These are phyloP conservation scores for Microctenopoma steveboyesi DNA, from an alignment of 2,797 vertebrate species.

Conservation along the genomic window DNA sequence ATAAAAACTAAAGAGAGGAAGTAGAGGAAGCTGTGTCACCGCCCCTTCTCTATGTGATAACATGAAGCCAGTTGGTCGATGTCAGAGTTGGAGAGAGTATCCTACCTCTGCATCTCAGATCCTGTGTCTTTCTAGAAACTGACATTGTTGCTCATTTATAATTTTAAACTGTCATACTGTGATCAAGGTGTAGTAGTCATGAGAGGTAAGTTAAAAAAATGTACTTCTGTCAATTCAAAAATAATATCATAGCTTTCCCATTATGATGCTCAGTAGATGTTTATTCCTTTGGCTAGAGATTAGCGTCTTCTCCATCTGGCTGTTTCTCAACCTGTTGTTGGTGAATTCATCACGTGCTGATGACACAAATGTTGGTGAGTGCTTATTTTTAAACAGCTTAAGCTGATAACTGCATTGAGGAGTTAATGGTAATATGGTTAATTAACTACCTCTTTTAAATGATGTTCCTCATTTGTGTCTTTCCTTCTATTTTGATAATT, in stretches of 20 bases:
- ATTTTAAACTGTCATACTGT: neutral
- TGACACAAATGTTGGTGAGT: conserved; percentile 52
- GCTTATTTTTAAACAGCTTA: too few species aligned
- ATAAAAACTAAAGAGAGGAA: conserved; percentile 42
- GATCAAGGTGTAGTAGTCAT: conserved; percentile 14
- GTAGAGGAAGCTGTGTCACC: conserved; percentile 24
- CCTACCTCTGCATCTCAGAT: neutral
- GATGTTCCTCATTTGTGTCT: too few species aligned
- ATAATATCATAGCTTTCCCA: neutral
- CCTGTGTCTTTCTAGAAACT: neutral
- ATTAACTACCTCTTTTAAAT: too few species aligned
- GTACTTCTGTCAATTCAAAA: neutral
- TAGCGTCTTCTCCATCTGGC: conserved; percentile 21
- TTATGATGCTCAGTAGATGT: neutral
- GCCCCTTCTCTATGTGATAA: conserved; percentile 12
- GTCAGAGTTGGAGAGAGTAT: neutral
- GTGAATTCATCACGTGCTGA: conserved; percentile 23
- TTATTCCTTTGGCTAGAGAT: conserved; percentile 25
- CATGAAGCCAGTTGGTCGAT: neutral
- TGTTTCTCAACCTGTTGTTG: conserved; percentile 45
- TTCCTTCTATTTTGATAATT: too few species aligned
- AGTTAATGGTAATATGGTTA: too few species aligned
- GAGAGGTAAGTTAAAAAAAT: conserved; percentile 53
- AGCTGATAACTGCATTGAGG: too few species aligned
- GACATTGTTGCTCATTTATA: neutral